Evolutionary conservation across 2,888 invertebrate species (phyloP).

Genomic region (Callinectes sapidus): DNA sequence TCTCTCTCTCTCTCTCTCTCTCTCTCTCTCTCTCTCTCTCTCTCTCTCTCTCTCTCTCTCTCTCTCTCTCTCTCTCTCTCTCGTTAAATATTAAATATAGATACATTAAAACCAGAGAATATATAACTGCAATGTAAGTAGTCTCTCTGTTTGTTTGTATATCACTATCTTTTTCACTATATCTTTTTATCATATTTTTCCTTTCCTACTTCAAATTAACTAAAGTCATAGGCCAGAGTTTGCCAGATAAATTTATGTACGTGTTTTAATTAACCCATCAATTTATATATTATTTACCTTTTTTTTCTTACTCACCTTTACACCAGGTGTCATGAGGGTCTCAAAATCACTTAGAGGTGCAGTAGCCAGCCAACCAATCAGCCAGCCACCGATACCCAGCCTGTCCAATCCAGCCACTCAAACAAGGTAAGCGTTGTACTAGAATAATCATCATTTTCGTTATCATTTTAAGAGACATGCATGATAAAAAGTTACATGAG

Average conservation of each 20-base stretch:
- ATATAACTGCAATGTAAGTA: background rate
- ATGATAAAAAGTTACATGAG: background rate
- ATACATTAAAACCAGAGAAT: no score
- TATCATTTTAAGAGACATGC: background rate
- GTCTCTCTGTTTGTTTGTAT: background rate
- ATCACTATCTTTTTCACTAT: background rate
- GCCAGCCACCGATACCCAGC: background rate
- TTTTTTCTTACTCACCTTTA: background rate
- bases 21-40: no score
- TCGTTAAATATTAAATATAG: no score
- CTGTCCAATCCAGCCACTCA: background rate
- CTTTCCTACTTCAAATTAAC: background rate
- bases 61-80: no score
- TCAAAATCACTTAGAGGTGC: background rate
- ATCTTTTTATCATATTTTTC: background rate
- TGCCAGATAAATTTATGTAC: background rate
- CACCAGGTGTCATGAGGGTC: background rate
- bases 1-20: no score
- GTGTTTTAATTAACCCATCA: background rate
- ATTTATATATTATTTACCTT: background rate
- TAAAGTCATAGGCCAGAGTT: no score
- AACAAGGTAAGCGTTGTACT: background rate
- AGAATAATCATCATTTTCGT: background rate
- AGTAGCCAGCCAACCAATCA: no score
- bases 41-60: no score